These are phyloP conservation scores for Hydrotaea cyrtoneurina DNA, from an alignment of 2,888 invertebrate genomes.

Conservation along the genomic window DNA sequence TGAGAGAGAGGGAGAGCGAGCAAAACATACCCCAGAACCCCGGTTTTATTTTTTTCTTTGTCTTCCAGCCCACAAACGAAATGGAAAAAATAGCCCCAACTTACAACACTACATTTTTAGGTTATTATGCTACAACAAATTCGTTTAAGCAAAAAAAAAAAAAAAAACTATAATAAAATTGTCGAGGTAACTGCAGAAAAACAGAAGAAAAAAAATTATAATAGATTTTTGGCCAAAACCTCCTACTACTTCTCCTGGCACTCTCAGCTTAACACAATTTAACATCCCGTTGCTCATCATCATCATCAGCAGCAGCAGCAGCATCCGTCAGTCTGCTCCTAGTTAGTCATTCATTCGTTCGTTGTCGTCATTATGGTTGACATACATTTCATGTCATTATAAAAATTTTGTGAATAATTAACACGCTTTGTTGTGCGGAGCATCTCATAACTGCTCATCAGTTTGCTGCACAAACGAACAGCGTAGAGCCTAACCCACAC, in stretches of 20 bases:
- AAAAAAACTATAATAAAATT: background rate
- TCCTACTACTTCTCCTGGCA: no score
- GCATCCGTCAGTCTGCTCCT: background rate
- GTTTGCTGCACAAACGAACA: constrained; percentile 1
- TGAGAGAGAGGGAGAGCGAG: background rate
- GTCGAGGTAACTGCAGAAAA: background rate
- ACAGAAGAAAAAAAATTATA: constrained; percentile 17
- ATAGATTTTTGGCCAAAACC: background rate
- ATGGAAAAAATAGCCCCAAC: background rate
- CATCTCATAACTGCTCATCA: constrained; percentile 20
- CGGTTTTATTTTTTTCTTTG: background rate
- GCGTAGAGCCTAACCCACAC: background rate
- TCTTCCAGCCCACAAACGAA: background rate
- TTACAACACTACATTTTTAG: constrained; percentile 1
- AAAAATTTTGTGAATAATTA: constrained; percentile 53
- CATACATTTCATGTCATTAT: constrained; percentile 61
- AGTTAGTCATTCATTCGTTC: background rate
- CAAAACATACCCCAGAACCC: no score
- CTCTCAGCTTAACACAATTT: background rate
- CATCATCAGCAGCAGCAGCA: constrained; percentile 22
- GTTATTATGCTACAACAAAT: constrained; percentile 22
- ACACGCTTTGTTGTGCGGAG: constrained; percentile 50
- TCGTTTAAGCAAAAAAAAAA: constrained; percentile 14
- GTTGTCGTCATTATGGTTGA: constrained; percentile 48
- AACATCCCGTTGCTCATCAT: constrained; percentile 10